Percentiles rank a stretch among this genome's conserved stretches.
Evolutionary conservation across 2,797 vertebrate genomes (phyloP).

Genomic region (Poecilia wingei): DNA sequence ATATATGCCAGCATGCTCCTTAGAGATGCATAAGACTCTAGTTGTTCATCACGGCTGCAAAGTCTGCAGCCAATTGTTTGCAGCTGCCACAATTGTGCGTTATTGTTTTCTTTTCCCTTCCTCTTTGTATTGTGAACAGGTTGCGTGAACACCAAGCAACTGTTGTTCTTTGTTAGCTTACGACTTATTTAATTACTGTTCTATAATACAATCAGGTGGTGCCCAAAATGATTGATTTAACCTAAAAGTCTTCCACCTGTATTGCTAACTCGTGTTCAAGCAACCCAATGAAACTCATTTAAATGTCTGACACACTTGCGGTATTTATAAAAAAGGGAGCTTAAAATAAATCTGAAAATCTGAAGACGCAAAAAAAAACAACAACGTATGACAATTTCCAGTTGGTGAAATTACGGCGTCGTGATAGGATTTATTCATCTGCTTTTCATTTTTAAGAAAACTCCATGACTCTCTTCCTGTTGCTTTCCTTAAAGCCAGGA

Average conservation of each 20-base stretch:
- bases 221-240: not conserved
- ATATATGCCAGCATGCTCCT: not conserved
- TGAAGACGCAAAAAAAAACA: not conserved
- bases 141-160: not conserved
- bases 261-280: not conserved
- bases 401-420: not conserved
- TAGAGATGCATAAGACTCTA: not conserved
- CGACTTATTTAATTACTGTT: not conserved
- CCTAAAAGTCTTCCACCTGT: not conserved
- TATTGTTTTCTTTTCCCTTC: not conserved
- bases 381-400: not conserved
- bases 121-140: not conserved
- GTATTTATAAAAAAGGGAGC: not conserved
- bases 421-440: not conserved
- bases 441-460: not conserved
- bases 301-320: not conserved
- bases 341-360: not conserved
- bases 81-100: not conserved
- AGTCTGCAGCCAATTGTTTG: not conserved
- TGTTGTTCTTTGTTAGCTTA: not conserved
- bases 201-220: not conserved
- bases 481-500: not conserved
- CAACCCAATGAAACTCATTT: not conserved
- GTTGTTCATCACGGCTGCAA: not conserved
- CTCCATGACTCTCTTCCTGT: not conserved